Evolutionary conservation across 2,888 invertebrate species (phyloP), one percentile per base, ranked within the genome.

Genomic region (Euspilapteryx auroguttella): DNA sequence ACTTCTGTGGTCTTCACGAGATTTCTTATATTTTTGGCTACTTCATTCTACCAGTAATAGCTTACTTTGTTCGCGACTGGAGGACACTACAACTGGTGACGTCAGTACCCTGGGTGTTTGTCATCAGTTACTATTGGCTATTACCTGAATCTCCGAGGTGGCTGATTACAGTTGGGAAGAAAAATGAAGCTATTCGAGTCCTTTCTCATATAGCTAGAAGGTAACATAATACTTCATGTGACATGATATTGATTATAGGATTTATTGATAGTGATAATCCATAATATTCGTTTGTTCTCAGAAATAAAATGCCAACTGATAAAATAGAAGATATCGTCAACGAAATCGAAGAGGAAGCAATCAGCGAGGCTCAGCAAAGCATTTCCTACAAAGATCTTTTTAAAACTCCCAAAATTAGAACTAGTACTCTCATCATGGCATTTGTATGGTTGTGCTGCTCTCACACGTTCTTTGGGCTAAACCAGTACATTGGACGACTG

Each of bases 111-210:
- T 79, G 79, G 51, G 42, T 64, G 4, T 36, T 83, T 20, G 66
- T 86, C 4, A 51, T 83, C 21, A 54, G 75, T 0, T 86, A 82
- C 37, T 83, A 81, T 43, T 86, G 84, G 80, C 45, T 87, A 5
- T 61, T 89, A 30, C 88, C 88, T 0, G 90, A 90, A 61, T 89
- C 89, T 2, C 89, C 90, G 0, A 76, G 89, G 30, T 90, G 89
- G 89, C 63, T 89, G 6, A 75, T 87, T 24, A 82, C 85, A 8
- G 79, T 81, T 2, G 87, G 86, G 1, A 77, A 73, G 34, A 73
- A 79, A 30, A 79, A 81, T 14, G 66, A 80, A 38, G 84, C 89
- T 0, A 64, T 83, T 3, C 48, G 59, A 17, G 56, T 87, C 1
- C 55, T 90, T n/a, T 79, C 79, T 28, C 68, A 73, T 31, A 86